phyloP scores from a whole-genome alignment of 2,888 invertebrate genomes.

The Xestia rhomboidea region DNA sequence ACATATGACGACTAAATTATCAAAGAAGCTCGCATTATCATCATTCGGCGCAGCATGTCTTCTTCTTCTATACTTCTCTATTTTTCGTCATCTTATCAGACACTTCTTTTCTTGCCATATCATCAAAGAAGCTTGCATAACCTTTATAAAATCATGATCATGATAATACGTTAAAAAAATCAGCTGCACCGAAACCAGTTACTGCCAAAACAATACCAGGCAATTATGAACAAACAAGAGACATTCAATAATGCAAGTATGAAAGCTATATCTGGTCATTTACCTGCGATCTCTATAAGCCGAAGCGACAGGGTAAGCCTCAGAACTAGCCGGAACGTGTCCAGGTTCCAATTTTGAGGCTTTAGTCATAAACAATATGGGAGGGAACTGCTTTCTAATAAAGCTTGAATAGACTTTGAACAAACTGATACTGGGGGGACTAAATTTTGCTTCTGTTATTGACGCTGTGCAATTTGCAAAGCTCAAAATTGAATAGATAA shows the following conservation, averaged over 20 bases:
- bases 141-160: not conserved
- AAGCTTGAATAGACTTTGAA: constrained; percentile 5
- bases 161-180: not conserved
- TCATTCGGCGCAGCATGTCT: too few species aligned
- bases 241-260: not conserved
- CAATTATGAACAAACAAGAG: not conserved
- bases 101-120: too few species aligned
- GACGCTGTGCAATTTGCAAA: not conserved
- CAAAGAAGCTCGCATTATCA: too few species aligned
- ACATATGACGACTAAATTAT: not conserved
- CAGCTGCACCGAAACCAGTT: not conserved
- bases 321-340: constrained; percentile 46
- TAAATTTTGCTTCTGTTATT: not conserved
- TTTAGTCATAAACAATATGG: constrained; percentile 30
- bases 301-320: constrained; percentile 20
- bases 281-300: constrained; percentile 17
- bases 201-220: not conserved
- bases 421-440: not conserved
- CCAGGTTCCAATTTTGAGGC: constrained; percentile 21
- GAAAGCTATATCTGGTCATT: constrained; percentile 13
- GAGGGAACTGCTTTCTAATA: constrained; percentile 8
- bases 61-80: too few species aligned
- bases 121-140: not conserved
- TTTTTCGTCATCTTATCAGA: too few species aligned
- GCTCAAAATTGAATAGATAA: not conserved